phyloP scores from a whole-genome alignment of 1,140 invertebrate genomes.

The Tribolium madens region DNA sequence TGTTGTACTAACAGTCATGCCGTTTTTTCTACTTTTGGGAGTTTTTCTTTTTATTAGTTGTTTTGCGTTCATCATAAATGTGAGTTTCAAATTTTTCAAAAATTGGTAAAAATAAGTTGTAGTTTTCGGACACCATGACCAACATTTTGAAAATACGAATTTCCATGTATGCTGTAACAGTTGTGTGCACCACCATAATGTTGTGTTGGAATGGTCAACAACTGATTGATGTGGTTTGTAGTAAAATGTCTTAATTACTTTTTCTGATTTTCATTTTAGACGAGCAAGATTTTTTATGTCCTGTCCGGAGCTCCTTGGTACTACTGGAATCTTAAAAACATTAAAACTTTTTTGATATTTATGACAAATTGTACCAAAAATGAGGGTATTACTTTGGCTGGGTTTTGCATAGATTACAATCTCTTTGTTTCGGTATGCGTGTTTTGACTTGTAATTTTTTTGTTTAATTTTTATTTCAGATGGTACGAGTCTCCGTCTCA shows the following conservation, averaged over 20 bases:
- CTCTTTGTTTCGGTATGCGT: background rate
- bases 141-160: too few relatives aligned
- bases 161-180: background rate
- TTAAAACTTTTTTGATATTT: background rate
- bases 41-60: too few relatives aligned
- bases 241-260: too few relatives aligned
- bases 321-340: background rate
- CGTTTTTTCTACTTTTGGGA: too few relatives aligned
- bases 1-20: too few relatives aligned
- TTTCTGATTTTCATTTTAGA: background rate
- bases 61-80: too few relatives aligned
- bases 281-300: background rate
- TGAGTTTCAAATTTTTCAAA: too few relatives aligned
- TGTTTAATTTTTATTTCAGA: too few relatives aligned
- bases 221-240: background rate
- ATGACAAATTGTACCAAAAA: background rate
- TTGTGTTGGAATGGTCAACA: background rate
- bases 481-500: too few relatives aligned
- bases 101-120: too few relatives aligned
- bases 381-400: background rate
- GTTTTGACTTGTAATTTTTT: background rate
- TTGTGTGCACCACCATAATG: background rate
- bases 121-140: too few relatives aligned
- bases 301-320: background rate
- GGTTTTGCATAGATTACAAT: background rate